Evolutionary conservation across 2,113 vertebrate genomes (phyloP).

Genomic region (Electrona antarctica): DNA sequence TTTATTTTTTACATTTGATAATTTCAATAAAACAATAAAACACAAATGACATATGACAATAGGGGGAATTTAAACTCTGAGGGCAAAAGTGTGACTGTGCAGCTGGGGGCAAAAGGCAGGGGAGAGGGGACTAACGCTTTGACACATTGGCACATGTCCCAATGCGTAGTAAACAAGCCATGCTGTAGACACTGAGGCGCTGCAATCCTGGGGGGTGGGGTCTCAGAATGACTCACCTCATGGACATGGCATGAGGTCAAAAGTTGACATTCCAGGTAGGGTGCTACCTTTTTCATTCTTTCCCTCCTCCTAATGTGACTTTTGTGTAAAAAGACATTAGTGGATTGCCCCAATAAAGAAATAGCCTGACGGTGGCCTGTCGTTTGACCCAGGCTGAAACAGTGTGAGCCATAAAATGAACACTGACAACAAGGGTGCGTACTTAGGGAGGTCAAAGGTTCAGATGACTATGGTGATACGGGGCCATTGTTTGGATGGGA

Average conservation of each 20-base stretch:
- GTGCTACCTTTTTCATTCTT: conserved; percentile 24
- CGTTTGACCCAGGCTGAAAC: conserved; percentile 46
- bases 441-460: conserved; percentile 66
- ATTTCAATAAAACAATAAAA: too few species aligned
- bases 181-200: conserved; percentile 38
- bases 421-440: conserved; percentile 35
- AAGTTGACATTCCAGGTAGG: conserved; percentile 60
- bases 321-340: conserved; percentile 35
- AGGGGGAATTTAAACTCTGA: too few species aligned
- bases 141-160: conserved; percentile 10
- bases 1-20: too few species aligned
- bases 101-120: neutral
- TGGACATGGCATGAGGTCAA: conserved; percentile 34
- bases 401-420: conserved; percentile 49
- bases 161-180: conserved; percentile 37
- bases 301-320: conserved; percentile 7
- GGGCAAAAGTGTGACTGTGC: too few species aligned
- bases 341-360: conserved; percentile 61
- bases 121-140: neutral
- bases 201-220: conserved; percentile 32
- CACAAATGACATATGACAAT: too few species aligned
- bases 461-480: conserved; percentile 25
- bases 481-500: conserved; percentile 28
- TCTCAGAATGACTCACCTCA: conserved; percentile 31
- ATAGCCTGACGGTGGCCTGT: conserved; percentile 24